A percentile compares a stretch with the other conserved stretches of the same genome.
Conservation (phyloP, 2,888 invertebrate species). For the Ennomos fuscantarius region DNA sequence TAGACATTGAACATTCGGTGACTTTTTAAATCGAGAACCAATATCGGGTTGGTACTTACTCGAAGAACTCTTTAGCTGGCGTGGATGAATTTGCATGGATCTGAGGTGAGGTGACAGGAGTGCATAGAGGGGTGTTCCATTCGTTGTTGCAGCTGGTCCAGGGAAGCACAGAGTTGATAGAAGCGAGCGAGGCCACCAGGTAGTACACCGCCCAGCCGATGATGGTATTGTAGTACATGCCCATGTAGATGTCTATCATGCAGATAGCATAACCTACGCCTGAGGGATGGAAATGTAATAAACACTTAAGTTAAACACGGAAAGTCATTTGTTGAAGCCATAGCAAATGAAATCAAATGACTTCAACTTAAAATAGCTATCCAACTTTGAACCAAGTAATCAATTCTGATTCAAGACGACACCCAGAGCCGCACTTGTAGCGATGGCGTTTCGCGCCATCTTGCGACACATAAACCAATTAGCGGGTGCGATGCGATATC, state of each 20-base stretch:
- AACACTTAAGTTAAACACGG: no score
- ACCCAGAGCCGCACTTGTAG: slow-evolving; percentile 12
- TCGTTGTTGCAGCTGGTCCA: slow-evolving; percentile 95
- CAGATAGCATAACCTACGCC: slow-evolving; percentile 98
- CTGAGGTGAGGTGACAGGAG: slow-evolving; percentile 85
- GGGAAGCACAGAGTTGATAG: slow-evolving; percentile 91
- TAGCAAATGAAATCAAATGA: slow-evolving; percentile 3
- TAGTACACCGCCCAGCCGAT: slow-evolving; percentile 98
- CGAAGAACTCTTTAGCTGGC: slow-evolving; percentile 95
- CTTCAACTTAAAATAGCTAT: background rate
- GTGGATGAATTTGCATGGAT: slow-evolving; percentile 87
- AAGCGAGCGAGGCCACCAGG: slow-evolving; percentile 92
- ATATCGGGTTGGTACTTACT: slow-evolving; percentile 85
- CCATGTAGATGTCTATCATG: slow-evolving; percentile 97
- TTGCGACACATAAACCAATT: slow-evolving; percentile 72
- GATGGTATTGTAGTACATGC: slow-evolving; percentile 98
- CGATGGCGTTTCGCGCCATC: slow-evolving; percentile 53
- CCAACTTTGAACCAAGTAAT: slow-evolving; percentile 11
- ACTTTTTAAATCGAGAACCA: no score
- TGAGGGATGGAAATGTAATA: slow-evolving; percentile 58
- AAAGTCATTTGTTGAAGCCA: background rate
- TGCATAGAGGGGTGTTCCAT: slow-evolving; percentile 94
- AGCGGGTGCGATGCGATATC: slow-evolving; percentile 68
- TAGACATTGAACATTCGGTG: no score
- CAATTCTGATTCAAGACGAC: slow-evolving; percentile 21